A percentile compares a stretch with the other conserved stretches of the same genome.
phyloP scores from a whole-genome alignment of 1,140 invertebrate genomes.

The Sinella curviseta region DNA sequence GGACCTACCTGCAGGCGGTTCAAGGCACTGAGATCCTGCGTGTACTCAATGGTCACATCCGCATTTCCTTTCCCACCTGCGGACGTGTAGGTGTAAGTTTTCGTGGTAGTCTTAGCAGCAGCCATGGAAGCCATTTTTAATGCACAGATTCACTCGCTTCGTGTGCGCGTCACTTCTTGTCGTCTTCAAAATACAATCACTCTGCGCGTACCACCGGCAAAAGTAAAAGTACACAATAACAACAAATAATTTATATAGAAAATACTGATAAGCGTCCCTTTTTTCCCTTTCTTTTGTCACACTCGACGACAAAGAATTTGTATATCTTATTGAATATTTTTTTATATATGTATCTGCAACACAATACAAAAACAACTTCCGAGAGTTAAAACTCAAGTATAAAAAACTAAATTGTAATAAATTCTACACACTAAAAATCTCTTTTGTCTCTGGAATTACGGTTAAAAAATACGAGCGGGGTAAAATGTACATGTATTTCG shows the following conservation, averaged over 20 bases:
- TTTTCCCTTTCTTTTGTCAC: not conserved
- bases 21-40: conserved; percentile 84
- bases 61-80: conserved; percentile 68
- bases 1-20: conserved; percentile 83
- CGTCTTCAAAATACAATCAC: conserved; percentile 4
- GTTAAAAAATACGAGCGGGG: too few species aligned
- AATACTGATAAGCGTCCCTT: conserved; percentile 1
- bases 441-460: too few species aligned
- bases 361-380: too few species aligned
- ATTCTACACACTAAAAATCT: too few species aligned
- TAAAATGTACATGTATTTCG: too few species aligned
- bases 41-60: conserved; percentile 91
- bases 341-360: too few species aligned
- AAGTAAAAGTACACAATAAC: not conserved
- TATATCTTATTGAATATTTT: too few species aligned
- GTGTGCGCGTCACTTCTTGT: not conserved
- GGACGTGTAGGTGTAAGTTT: conserved; percentile 80
- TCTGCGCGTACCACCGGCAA: not conserved
- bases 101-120: conserved; percentile 80
- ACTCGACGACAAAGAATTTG: not conserved
- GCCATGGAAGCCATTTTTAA: conserved; percentile 63
- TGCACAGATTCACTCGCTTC: conserved; percentile 30
- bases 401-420: too few species aligned
- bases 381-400: too few species aligned
- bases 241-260: not conserved